A percentile compares a stretch with the other conserved stretches of the same genome.
phyloP scores from a whole-genome alignment of 2,113 vertebrate genomes.

The Athene noctua region DNA sequence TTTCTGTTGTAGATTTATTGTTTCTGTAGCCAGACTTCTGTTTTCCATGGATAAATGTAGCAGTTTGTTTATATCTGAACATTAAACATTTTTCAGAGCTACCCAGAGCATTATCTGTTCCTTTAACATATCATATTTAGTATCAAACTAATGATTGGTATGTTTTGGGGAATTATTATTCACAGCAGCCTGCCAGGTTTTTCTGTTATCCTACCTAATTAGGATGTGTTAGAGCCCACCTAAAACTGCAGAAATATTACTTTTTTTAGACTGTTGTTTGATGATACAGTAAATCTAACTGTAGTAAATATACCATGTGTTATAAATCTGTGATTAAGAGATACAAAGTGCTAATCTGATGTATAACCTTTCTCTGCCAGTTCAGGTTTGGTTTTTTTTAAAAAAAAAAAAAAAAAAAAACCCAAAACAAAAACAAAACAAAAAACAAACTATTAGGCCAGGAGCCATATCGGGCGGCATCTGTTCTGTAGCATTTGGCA shows the following conservation, averaged over 20 bases:
- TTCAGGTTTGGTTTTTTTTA: not conserved
- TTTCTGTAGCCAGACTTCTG: slow-evolving; percentile 16
- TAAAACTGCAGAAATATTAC: not conserved
- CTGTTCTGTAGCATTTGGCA: slow-evolving; percentile 8
- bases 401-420: not conserved
- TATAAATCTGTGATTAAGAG: not conserved
- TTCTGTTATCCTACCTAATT: not conserved
- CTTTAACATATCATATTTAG: not conserved
- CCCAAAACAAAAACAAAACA: not conserved
- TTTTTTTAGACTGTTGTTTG: not conserved
- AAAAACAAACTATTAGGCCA: not conserved
- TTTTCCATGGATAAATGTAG: not conserved
- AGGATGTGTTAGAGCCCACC: not conserved
- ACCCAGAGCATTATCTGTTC: not conserved
- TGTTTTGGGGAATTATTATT: not conserved
- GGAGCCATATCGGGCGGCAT: not conserved
- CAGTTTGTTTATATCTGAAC: not conserved
- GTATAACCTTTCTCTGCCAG: not conserved
- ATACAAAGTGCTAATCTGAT: not conserved
- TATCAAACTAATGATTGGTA: not conserved
- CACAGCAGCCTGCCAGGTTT: not conserved
- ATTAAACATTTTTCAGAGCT: not conserved
- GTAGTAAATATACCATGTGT: not conserved
- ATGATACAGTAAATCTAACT: not conserved
- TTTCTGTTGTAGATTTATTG: not conserved